These are phyloP conservation scores for Machimus rusticus DNA, from an alignment of 2,888 invertebrate genomes.

Conservation along the genomic window DNA sequence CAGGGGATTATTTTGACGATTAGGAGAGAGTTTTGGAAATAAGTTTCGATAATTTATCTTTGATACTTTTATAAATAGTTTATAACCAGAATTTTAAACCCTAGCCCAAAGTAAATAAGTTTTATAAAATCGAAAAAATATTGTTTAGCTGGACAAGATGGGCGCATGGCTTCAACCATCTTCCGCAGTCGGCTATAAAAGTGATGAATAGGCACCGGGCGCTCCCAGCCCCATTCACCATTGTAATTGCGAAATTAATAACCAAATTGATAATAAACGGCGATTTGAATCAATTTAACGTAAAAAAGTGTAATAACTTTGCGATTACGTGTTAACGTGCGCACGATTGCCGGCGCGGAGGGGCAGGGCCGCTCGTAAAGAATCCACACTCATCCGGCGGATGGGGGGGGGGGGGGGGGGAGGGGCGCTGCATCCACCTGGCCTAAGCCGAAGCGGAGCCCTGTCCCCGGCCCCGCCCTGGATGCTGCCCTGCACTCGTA, in stretches of 20 bases:
- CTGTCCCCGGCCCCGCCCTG: background rate
- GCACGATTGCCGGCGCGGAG: slow-evolving; percentile 22
- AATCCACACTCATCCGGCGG: background rate
- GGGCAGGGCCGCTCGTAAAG: slow-evolving; percentile 6
- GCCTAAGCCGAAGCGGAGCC: background rate
- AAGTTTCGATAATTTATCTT: no score
- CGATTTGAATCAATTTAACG: slow-evolving; percentile 48
- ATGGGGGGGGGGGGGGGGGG: background rate
- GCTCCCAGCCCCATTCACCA: slow-evolving; percentile 3
- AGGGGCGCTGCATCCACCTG: background rate
- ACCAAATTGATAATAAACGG: slow-evolving; percentile 47
- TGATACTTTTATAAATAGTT: no score
- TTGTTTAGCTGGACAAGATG: background rate
- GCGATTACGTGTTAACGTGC: slow-evolving; percentile 44
- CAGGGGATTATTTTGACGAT: no score
- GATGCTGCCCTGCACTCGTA: slow-evolving; percentile 2
- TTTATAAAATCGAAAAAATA: background rate
- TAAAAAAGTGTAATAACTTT: slow-evolving; percentile 46
- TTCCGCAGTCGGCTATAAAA: background rate
- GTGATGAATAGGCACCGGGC: slow-evolving; percentile 8
- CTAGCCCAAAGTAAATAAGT: background rate
- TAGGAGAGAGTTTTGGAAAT: no score
- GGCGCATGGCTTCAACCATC: background rate
- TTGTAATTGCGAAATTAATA: slow-evolving; percentile 24
- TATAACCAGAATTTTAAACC: background rate